A percentile compares a stretch with the other conserved stretches of the same genome.
These are phyloP conservation scores for Peromyscus attwateri DNA, from an alignment of 2,797 vertebrate genomes.

Conservation along the genomic window DNA sequence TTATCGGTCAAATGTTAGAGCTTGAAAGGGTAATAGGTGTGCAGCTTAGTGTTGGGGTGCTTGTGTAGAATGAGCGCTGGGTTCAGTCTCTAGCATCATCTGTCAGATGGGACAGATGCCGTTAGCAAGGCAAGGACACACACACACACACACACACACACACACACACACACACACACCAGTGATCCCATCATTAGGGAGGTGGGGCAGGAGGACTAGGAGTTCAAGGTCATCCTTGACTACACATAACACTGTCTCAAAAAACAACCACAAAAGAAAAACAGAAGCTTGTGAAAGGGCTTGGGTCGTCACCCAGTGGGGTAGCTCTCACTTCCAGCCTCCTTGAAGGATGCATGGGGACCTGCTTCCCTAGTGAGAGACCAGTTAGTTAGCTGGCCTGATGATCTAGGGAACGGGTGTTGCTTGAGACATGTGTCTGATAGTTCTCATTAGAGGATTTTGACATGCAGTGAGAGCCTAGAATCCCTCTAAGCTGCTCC, in stretches of 20 bases:
- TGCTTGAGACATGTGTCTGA: not conserved
- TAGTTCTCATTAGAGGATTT: not conserved
- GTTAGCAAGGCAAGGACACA: no score
- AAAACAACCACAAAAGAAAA: not conserved
- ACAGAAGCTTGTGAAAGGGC: not conserved
- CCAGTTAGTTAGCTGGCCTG: not conserved
- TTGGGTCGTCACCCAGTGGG: not conserved
- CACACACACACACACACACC: not conserved
- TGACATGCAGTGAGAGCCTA: not conserved
- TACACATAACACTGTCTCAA: not conserved
- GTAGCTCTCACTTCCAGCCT: not conserved
- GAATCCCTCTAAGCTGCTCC: rapidly evolving
- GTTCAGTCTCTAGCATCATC: not conserved
- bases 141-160: no score
- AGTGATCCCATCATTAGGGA: not conserved
- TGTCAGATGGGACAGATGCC: not conserved
- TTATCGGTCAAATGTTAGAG: not conserved
- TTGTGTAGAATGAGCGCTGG: not conserved
- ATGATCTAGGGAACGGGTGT: rapidly evolving
- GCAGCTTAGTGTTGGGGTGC: not conserved
- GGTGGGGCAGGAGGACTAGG: not conserved
- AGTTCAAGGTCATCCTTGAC: not conserved
- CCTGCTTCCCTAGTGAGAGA: not conserved
- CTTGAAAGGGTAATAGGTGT: not conserved
- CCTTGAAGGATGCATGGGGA: not conserved